These are phyloP conservation scores for Sylvia borin DNA, from an alignment of 2,797 vertebrate genomes.

Conservation along the genomic window DNA sequence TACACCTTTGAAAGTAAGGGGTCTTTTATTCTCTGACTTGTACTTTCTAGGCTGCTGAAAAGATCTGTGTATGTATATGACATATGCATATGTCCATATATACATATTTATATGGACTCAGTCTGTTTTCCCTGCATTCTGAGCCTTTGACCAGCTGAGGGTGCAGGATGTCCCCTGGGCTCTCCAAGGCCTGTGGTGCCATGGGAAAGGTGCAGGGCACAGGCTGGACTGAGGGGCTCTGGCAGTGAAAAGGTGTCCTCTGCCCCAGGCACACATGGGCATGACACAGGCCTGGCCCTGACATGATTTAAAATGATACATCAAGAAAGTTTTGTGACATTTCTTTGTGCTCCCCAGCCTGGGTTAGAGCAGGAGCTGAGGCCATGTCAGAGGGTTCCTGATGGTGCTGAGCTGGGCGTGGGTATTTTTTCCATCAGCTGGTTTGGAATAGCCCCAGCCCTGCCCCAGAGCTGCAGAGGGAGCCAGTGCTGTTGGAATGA, in stretches of 20 bases:
- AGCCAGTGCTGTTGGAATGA: slow-evolving; percentile 6
- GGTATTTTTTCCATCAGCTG: not conserved
- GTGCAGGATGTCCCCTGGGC: not conserved
- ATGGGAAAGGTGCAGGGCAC: not conserved
- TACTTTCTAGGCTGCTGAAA: not conserved
- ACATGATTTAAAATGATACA: not conserved
- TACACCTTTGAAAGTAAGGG: not conserved
- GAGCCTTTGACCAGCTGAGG: not conserved
- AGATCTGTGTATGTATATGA: accelerated
- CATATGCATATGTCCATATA: not conserved
- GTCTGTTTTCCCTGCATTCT: not conserved
- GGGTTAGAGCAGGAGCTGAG: not conserved
- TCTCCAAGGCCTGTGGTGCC: accelerated
- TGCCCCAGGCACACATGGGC: not conserved
- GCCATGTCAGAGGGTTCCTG: not conserved
- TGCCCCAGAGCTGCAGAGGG: slow-evolving; percentile 62
- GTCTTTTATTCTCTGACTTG: accelerated
- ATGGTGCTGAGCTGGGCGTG: accelerated
- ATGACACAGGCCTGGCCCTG: not conserved
- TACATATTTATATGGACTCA: too few species aligned
- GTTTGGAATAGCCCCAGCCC: not conserved
- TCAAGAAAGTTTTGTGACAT: not conserved
- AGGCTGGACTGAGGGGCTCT: not conserved
- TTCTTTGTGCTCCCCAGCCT: not conserved
- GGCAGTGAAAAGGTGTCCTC: not conserved